Base-by-base conservation (phyloP, 2,888 invertebrate genomes). In the Xanthorhoe spadicearia region DNA sequence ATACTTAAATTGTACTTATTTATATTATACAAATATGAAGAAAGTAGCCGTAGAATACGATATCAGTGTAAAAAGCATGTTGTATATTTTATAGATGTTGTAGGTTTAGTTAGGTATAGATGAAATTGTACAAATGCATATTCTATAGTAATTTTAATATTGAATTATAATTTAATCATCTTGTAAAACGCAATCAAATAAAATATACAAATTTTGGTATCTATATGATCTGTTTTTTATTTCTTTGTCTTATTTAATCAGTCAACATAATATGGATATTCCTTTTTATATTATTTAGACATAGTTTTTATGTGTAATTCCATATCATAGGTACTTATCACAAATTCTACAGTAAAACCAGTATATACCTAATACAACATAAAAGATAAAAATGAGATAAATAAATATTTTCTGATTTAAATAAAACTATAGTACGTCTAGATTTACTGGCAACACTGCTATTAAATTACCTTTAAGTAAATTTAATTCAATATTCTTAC, bases 131-230 rank as follows among this genome's bases (percentile, higher is more conserved):
- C 92, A 93, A 91, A 92, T 86, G 89, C 91, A 89, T 92, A 87
- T 83, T 83, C 81, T 68, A 82, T 85, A 87, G 85, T 89, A 90
- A 90, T 87, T 90, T 91, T 89, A 86, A 82, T 86, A 88, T 83
- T 87, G 80, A 89, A 87, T 82, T 88, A 85, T 90, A 90, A 92
- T 87, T 91, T 90, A 92, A 90, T 92, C 90, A 87, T 89, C 89
- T 87, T 92, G 89, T 92, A 92, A 93, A 92, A 92, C 89, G 89
- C 92, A 88, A 92, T 90, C 88, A 90, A 91, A 84, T 91, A 88
- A 91, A 91, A 90, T 92, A 93, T 92, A 92, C 91, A 92, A 90
- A 87, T 87, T 92, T 93, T 93, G 88, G 83, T 92, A 89, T 85
- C 83, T 86, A 83, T 70, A 63, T 55, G 59, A 65, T 70, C 71